phyloP scores from a whole-genome alignment of 2,113 vertebrate genomes.

The Eptesicus fuscus region DNA sequence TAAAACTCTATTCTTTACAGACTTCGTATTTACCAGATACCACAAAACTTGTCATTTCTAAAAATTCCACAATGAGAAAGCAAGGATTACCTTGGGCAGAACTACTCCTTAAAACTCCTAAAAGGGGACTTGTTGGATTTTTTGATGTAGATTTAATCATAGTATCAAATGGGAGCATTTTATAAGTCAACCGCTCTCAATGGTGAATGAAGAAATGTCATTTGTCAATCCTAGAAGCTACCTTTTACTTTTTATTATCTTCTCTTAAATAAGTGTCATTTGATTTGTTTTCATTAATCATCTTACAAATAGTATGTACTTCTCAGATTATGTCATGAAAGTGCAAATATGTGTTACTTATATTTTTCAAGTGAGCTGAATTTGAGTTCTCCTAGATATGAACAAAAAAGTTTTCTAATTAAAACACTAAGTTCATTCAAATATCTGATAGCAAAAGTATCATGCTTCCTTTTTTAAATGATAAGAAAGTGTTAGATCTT shows the following conservation, averaged over 20 bases:
- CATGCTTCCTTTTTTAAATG: background rate
- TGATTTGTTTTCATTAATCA: slow-evolving; percentile 4
- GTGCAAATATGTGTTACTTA: slow-evolving; percentile 19
- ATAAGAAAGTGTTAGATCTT: background rate
- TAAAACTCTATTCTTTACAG: background rate
- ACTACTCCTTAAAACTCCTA: background rate
- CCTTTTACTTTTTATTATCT: background rate
- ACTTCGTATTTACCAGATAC: background rate
- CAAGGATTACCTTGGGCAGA: background rate
- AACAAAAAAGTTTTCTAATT: background rate
- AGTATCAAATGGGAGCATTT: background rate
- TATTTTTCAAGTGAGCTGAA: slow-evolving; percentile 31
- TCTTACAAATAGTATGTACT: background rate
- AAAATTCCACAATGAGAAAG: background rate
- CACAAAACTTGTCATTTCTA: background rate
- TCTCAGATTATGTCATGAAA: background rate
- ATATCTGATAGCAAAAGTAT: background rate
- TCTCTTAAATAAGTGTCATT: background rate
- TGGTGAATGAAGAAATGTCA: background rate
- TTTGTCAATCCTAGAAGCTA: background rate
- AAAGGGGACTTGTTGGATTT: background rate
- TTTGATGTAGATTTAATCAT: background rate
- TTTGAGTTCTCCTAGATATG: background rate
- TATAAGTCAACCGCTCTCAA: background rate
- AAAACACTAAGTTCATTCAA: background rate